Base-by-base conservation (phyloP, 2,113 vertebrate genomes). In the Lasiurus cinereus region DNA sequence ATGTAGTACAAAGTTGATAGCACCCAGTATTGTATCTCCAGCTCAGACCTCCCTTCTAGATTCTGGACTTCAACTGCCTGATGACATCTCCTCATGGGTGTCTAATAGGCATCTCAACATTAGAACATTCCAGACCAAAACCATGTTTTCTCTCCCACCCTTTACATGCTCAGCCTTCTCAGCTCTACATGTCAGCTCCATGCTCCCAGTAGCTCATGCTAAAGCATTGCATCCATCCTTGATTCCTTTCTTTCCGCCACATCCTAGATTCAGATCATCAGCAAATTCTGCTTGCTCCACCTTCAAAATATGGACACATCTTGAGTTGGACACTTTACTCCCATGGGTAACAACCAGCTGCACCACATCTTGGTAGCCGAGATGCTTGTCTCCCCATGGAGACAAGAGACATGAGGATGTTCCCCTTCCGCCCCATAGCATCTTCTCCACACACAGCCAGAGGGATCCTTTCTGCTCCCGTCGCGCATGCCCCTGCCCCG, bases 121-220 rank as follows among this genome's bases (percentile, higher is more conserved):
- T 67, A 73, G 87, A 94, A 79, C 39, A 94, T 59, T 83, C 52
- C 33, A 64, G 29, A 93, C 5, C 18, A 82, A 62, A 48, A 39
- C 39, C 7, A 33, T 74, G 50, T 82, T 90, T 83, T 39, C 39
- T 64, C 36, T 6, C 31, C 10, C 14, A 11, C 31, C 36, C 33
- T 72, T 76, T 29, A 80, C 2, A 15, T 79, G 70, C 16, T 92
- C 2, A 15, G 33, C 16, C n/a, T 50, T n/a, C 36, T 92, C 39
- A 14, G 31, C 83, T 88, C 64, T 48, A 33, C 13, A 43, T 88
- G 46, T 76, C 24, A 33, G 72, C 27, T 84, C 79, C 76, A 36
- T 90, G 80, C 33, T 95, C 77, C 69, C 21, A 64, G 50, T 33
- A 52, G 59, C 36, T 86, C 50, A 29, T 19, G 14, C 33, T 62